Evolutionary conservation across 2,113 vertebrate species (phyloP).

Genomic region (Glaucidium brasilianum): DNA sequence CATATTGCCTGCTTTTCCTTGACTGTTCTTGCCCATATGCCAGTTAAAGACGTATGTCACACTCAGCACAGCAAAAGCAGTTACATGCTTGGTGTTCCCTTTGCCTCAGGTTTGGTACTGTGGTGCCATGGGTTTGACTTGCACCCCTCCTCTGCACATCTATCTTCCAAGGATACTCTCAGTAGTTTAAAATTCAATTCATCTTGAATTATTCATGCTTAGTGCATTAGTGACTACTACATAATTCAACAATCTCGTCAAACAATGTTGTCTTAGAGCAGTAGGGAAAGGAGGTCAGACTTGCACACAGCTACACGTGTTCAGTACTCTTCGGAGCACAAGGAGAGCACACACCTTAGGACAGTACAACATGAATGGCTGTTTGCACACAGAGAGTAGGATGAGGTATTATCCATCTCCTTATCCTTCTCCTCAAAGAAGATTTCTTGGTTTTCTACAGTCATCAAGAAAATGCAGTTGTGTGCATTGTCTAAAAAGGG

Average conservation of each 20-base stretch:
- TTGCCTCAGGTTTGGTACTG: neutral
- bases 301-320: neutral
- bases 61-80: neutral
- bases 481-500: neutral
- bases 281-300: constrained; percentile 23
- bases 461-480: neutral
- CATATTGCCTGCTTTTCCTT: neutral
- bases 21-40: neutral
- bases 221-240: constrained; percentile 13
- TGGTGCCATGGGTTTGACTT: neutral
- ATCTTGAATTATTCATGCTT: constrained; percentile 44
- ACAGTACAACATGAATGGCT: neutral
- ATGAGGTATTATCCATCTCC: neutral
- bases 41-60: neutral
- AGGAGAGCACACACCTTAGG: neutral
- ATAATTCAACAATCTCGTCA: neutral
- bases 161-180: neutral
- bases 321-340: neutral
- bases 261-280: neutral
- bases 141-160: neutral
- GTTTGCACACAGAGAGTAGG: neutral
- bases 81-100: neutral
- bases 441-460: neutral
- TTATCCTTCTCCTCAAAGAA: neutral
- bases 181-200: constrained; percentile 32